These are phyloP conservation scores for Parauchenoglanis punctatus DNA, from an alignment of 2,797 vertebrate species.

Conservation along the genomic window DNA sequence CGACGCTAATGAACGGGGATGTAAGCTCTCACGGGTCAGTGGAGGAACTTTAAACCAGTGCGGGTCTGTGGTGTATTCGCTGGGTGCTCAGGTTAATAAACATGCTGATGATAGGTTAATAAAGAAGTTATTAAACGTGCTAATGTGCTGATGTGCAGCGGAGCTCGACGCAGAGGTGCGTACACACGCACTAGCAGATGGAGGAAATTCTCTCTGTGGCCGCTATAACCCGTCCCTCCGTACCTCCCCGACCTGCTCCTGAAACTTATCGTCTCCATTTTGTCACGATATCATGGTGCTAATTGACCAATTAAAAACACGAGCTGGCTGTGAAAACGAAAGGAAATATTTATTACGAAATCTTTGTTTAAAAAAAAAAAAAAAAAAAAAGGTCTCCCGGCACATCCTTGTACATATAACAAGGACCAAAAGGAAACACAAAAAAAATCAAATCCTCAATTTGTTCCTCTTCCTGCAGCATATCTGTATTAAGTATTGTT, in stretches of 20 bases:
- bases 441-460: no score
- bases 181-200: not conserved
- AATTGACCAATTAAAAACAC: not conserved
- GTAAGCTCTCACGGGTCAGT: constrained; percentile 29
- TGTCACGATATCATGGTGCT: not conserved
- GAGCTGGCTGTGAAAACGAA: not conserved
- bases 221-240: not conserved
- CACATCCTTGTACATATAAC: not conserved
- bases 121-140: constrained; percentile 37
- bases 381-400: not conserved
- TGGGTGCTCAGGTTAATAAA: constrained; percentile 33
- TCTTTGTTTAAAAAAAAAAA: not conserved
- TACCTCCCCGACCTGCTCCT: not conserved
- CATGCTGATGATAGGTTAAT: constrained; percentile 32
- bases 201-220: no score
- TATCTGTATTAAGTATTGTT: not conserved
- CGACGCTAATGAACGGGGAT: constrained; percentile 15
- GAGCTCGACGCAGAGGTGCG: constrained; percentile 18
- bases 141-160: constrained; percentile 25
- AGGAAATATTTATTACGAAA: not conserved
- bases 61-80: constrained; percentile 17
- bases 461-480: not conserved
- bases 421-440: not conserved
- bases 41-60: constrained; percentile 28
- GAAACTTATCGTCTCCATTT: not conserved